phyloP scores from a whole-genome alignment of 2,888 invertebrate genomes.

The Endomychus coccineus region DNA sequence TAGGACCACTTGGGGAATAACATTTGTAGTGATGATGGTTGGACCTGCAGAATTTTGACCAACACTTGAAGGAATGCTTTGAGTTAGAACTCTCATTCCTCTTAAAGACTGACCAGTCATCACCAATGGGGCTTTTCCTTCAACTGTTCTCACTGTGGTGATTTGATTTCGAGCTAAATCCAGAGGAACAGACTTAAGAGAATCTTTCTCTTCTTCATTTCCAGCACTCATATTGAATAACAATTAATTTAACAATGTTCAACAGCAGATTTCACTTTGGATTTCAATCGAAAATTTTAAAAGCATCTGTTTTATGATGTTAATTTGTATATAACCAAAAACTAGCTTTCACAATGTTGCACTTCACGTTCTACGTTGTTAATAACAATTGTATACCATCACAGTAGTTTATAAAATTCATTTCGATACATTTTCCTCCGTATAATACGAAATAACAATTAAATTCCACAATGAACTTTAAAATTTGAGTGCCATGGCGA shows the following conservation, averaged over 20 bases:
- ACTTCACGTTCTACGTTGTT: background rate
- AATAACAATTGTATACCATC: conserved; percentile 7
- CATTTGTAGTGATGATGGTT: conserved; percentile 42
- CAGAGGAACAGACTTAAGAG: conserved; percentile 50
- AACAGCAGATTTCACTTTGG: too few species aligned
- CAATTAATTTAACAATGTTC: conserved; percentile 1
- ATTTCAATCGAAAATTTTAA: conserved; percentile 8
- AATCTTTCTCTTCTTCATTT: conserved; percentile 50
- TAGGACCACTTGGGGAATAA: conserved; percentile 48
- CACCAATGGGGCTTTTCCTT: conserved; percentile 40
- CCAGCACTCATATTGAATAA: conserved; percentile 42
- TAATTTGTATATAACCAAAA: too few species aligned
- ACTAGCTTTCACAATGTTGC: too few species aligned
- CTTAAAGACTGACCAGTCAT: conserved; percentile 40
- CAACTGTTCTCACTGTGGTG: conserved; percentile 45
- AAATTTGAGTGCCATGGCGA: conserved; percentile 21
- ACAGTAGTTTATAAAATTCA: conserved; percentile 5
- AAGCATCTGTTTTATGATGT: conserved; percentile 15
- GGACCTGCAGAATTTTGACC: conserved; percentile 34
- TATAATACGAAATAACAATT: conserved; percentile 19
- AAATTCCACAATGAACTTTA: too few species aligned
- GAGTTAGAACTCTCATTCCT: conserved; percentile 40
- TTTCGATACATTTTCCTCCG: conserved; percentile 7
- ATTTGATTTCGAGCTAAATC: conserved; percentile 49
- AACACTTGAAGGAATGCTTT: conserved; percentile 33